These are phyloP conservation scores for Eupeodes latifasciatus DNA, from an alignment of 2,888 invertebrate species.

Conservation along the genomic window DNA sequence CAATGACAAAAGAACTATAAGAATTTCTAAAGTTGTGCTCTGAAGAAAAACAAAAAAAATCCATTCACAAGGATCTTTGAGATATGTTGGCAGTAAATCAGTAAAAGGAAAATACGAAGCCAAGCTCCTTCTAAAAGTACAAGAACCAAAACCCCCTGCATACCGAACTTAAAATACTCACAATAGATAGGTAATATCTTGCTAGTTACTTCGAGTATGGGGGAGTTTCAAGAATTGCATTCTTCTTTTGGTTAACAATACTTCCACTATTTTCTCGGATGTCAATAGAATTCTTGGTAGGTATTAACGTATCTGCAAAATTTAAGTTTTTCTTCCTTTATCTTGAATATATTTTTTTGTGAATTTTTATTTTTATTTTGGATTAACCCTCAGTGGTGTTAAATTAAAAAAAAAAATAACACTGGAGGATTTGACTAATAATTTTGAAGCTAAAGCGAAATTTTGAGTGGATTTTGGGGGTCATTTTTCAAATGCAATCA, in stretches of 20 bases:
- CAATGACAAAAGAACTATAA: background rate
- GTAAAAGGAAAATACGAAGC: background rate
- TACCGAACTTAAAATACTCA: background rate
- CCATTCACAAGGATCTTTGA: too few species aligned
- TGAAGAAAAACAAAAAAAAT: too few species aligned
- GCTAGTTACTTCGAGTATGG: background rate
- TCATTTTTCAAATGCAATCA: slow-evolving; percentile 59
- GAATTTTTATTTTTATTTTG: background rate
- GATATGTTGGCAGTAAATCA: background rate
- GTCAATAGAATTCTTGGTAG: background rate
- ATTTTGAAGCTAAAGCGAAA: slow-evolving; percentile 36
- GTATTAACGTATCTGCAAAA: too few species aligned
- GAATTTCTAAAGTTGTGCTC: too few species aligned
- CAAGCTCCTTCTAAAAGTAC: background rate
- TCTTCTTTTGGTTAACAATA: slow-evolving; percentile 1
- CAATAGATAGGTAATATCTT: background rate
- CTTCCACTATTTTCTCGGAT: background rate
- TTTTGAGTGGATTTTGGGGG: slow-evolving; percentile 34
- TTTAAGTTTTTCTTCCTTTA: background rate
- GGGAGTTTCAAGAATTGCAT: background rate
- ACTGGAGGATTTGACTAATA: slow-evolving; percentile 11
- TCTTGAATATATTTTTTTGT: background rate
- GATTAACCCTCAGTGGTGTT: background rate
- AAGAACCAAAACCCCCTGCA: background rate
- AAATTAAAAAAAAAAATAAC: too few species aligned